Evolutionary conservation across 2,888 invertebrate genomes (phyloP).

Genomic region (Apomyelois bistriatella): DNA sequence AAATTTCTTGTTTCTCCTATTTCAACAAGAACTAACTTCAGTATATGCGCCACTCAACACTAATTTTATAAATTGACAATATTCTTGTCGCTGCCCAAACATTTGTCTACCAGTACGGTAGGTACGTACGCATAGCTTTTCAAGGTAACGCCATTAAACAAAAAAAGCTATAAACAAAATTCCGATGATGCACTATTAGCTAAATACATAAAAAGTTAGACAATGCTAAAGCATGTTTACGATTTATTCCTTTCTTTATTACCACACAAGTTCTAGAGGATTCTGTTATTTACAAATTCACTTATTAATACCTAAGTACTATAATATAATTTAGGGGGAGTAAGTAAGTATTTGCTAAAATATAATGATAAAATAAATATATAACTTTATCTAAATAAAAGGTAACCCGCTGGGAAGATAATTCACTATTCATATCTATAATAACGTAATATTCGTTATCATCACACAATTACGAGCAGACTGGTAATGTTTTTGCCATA

Average conservation of each 20-base stretch:
- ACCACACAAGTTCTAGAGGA: slow-evolving; percentile 14
- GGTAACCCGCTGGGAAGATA: slow-evolving; percentile 14
- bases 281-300: slow-evolving; percentile 38
- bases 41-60: too few relatives aligned
- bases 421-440: not conserved
- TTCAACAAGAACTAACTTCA: too few relatives aligned
- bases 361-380: slow-evolving; percentile 15
- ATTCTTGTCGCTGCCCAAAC: too few relatives aligned
- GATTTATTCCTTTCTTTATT: not conserved
- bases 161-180: not conserved
- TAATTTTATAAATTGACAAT: too few relatives aligned
- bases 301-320: slow-evolving; percentile 37
- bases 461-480: not conserved
- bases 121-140: not conserved
- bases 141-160: not conserved
- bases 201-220: not conserved
- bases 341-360: slow-evolving; percentile 30
- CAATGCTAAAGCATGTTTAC: slow-evolving; percentile 5
- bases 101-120: too few relatives aligned
- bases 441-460: not conserved
- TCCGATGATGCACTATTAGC: not conserved
- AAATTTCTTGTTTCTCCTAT: too few relatives aligned
- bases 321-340: slow-evolving; percentile 30
- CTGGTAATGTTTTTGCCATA: not conserved
- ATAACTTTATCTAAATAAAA: slow-evolving; percentile 11